These are phyloP conservation scores for Hirudinaria manillensis DNA, from an alignment of 2,888 invertebrate species.

Conservation along the genomic window DNA sequence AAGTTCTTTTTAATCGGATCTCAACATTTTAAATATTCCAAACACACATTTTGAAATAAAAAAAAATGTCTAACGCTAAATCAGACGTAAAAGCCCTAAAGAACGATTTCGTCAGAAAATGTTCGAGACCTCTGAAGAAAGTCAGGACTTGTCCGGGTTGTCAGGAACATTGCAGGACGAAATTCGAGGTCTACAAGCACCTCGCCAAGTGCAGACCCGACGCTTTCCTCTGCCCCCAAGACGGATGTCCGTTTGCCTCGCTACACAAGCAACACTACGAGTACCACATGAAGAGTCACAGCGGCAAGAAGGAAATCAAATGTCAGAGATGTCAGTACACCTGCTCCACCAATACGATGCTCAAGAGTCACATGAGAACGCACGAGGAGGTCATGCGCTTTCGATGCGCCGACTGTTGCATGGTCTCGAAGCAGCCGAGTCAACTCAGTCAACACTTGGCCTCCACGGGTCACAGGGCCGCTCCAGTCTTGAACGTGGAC, in stretches of 20 bases:
- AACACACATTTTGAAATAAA: too few species aligned
- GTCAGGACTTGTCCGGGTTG: too few species aligned
- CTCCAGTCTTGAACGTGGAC: slow-evolving; percentile 17
- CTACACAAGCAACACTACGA: slow-evolving; percentile 23
- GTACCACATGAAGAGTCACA: slow-evolving; percentile 24
- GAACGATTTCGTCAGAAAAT: too few species aligned
- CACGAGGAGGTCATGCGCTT: slow-evolving; percentile 13
- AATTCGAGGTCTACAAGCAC: slow-evolving; percentile 19
- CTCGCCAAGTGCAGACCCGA: slow-evolving; percentile 9
- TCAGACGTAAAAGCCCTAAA: too few species aligned
- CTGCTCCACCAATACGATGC: slow-evolving; percentile 20
- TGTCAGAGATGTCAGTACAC: slow-evolving; percentile 15
- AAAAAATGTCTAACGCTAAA: too few species aligned
- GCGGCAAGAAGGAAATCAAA: slow-evolving; percentile 9
- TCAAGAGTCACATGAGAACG: slow-evolving; percentile 21
- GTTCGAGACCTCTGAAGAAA: too few species aligned
- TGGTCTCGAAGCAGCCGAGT: slow-evolving; percentile 21
- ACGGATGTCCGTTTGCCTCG: slow-evolving; percentile 18
- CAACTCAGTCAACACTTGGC: slow-evolving; percentile 14
- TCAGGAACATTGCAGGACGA: too few species aligned
- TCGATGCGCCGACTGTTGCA: slow-evolving; percentile 13
- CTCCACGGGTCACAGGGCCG: slow-evolving; percentile 7
- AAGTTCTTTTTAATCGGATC: too few species aligned
- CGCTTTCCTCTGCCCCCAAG: slow-evolving; percentile 5
- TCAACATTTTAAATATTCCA: too few species aligned